These are phyloP conservation scores for Alloplasta piceator DNA, from an alignment of 2,888 invertebrate genomes.

Conservation along the genomic window DNA sequence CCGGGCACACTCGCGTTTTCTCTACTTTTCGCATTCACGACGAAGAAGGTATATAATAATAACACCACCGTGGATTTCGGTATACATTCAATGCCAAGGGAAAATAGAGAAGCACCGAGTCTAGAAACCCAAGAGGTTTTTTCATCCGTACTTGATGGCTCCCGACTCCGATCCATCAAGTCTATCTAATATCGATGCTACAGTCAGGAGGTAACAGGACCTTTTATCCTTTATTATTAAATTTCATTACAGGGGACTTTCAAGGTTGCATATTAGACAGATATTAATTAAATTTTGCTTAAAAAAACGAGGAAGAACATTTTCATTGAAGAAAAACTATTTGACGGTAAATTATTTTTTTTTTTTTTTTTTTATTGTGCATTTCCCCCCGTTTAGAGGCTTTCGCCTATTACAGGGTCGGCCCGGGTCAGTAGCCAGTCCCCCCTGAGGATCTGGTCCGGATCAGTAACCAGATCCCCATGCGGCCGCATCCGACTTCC, in stretches of 20 bases:
- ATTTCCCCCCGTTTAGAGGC: too few relatives aligned
- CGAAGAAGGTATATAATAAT: conserved; percentile 22
- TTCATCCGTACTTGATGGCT: conserved; percentile 34
- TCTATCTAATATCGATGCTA: conserved; percentile 68
- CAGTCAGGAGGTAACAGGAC: conserved; percentile 65
- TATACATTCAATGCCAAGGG: conserved; percentile 8
- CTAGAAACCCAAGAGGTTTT: conserved; percentile 20
- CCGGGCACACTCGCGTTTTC: conserved; percentile 52
- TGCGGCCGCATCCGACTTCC: too few relatives aligned
- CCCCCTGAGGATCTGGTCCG: too few relatives aligned
- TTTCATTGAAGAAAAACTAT: too few relatives aligned
- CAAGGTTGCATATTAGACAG: not conserved
- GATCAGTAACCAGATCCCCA: too few relatives aligned
- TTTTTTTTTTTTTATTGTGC: too few relatives aligned
- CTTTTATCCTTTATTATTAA: conserved; percentile 75
- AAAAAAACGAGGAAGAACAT: too few relatives aligned
- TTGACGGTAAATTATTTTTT: too few relatives aligned
- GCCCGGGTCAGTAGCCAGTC: too few relatives aligned
- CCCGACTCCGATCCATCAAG: conserved; percentile 73
- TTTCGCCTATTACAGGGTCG: too few relatives aligned
- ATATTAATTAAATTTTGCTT: too few relatives aligned
- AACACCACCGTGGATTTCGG: conserved; percentile 21
- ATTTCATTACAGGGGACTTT: conserved; percentile 29
- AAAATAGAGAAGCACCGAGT: conserved; percentile 2
- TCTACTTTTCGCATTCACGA: conserved; percentile 56